Evolutionary conservation across 2,888 invertebrate species (phyloP), one percentile per base, ranked within the genome.

Genomic region (Dione juno): DNA sequence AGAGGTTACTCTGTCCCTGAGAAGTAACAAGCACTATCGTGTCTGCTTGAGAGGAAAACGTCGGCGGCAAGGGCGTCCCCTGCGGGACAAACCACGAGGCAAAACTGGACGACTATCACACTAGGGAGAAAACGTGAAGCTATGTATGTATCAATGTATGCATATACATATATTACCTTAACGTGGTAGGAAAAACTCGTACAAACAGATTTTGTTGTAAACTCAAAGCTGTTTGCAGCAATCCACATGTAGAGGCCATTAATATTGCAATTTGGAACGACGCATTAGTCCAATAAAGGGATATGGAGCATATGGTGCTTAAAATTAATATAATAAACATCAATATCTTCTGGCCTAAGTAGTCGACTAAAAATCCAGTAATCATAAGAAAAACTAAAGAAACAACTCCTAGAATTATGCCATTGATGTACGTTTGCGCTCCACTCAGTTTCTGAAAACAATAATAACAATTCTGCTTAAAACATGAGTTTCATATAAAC

Each of bases 181-280:
- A 77, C 43, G 84, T 82, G 0, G 87, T 88, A 3, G 87, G 87
- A 65, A 88, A 86, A 0, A 82, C 83, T 70, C 87, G 76, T 0
- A 85, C 79, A n/a, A 84, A 69, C 16, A 87, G 75, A 73, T 81
- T 85, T 43, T 83, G 81, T 21, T 84, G 81, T 14, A 88, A 71
- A 72, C 83, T 81, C 37, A 84, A 48, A 10, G 82, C 77, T 0
- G 84, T 79, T 68, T 85, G 86, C 78, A 84, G 80, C 13, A 87
- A 78, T 0, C 82, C 84, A 68, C 84, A 83, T 0, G 84, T 82
- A 0, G 78, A 78, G 0, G 86, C 84, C 58, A 87, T 77, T 52
- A 87, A 66, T 21, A 85, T 57, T 0, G 84, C 86, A 7, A 85
- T 85, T 45, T 81, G 79, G 50, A 86, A 74, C 1, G 85, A 81